These are phyloP conservation scores for Pelobates cultripes DNA, from an alignment of 2,797 vertebrate species.

Conservation along the genomic window DNA sequence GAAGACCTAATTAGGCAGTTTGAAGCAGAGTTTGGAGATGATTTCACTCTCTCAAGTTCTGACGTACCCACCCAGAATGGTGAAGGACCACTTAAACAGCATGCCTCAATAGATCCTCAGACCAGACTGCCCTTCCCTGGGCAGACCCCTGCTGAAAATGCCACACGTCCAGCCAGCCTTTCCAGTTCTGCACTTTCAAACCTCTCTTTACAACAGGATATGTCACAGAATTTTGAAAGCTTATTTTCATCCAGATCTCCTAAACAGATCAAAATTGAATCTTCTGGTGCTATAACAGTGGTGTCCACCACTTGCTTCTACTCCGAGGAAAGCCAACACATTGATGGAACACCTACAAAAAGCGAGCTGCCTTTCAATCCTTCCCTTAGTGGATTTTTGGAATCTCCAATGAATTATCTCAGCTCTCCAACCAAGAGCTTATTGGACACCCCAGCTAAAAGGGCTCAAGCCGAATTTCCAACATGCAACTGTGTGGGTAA, in stretches of 20 bases:
- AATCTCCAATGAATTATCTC: constrained; percentile 93
- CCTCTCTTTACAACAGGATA: constrained; percentile 58
- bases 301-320: constrained; percentile 92
- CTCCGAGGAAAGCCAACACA: constrained; percentile 75
- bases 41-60: constrained; percentile 66
- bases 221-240: constrained; percentile 67
- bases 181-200: constrained; percentile 40
- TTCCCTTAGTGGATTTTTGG: constrained; percentile 91
- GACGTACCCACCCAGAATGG: constrained; percentile 64
- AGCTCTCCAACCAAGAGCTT: constrained; percentile 92
- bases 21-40: constrained; percentile 91
- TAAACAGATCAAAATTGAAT: constrained; percentile 93
- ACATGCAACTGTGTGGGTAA: constrained; percentile 93
- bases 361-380: constrained; percentile 83
- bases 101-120: constrained; percentile 56
- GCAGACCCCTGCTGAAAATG: not conserved
- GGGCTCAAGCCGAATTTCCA: constrained; percentile 87
- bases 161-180: not conserved
- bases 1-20: constrained; percentile 95
- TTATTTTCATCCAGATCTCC: constrained; percentile 78
- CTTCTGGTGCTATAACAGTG: constrained; percentile 89
- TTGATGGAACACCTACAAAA: constrained; percentile 87
- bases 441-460: constrained; percentile 90
- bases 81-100: constrained; percentile 61
- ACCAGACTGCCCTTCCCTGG: constrained; percentile 29